phyloP scores from a whole-genome alignment of 1,140 invertebrate species.

The Drosophila carrolli region DNA sequence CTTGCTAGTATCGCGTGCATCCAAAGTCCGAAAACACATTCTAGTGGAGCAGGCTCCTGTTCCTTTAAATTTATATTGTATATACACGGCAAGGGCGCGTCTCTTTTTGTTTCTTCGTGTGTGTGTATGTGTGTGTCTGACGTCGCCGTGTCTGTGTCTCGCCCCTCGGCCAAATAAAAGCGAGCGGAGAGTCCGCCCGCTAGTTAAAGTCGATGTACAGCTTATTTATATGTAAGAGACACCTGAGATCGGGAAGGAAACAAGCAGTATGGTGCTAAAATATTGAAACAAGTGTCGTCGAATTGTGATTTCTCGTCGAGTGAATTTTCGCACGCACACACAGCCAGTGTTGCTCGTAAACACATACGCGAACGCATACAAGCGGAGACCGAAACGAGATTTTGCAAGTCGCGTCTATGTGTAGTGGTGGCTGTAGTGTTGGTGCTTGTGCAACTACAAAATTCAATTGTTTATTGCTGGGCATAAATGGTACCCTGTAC shows the following conservation, averaged over 20 bases:
- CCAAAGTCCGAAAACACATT: background rate
- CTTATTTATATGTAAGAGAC: conserved; percentile 37
- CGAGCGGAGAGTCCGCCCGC: background rate
- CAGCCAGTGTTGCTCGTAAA: conserved; percentile 21
- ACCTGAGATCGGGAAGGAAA: conserved; percentile 34
- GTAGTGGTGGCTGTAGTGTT: conserved; percentile 34
- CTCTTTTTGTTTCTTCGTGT: conserved; percentile 44
- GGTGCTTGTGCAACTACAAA: conserved; percentile 48
- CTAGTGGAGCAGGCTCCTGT: background rate
- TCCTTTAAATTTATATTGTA: conserved; percentile 5
- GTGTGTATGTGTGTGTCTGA: conserved; percentile 39
- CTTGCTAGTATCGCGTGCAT: background rate
- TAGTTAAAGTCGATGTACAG: conserved; percentile 9
- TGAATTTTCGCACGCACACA: conserved; percentile 46
- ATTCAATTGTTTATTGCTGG: conserved; percentile 54
- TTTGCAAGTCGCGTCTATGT: conserved; percentile 54
- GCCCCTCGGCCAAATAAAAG: conserved; percentile 19
- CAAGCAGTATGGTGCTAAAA: conserved; percentile 20
- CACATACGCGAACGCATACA: conserved; percentile 8
- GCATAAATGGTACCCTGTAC: conserved; percentile 19
- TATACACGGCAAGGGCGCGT: conserved; percentile 50
- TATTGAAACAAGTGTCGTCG: conserved; percentile 67
- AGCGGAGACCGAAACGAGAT: conserved; percentile 56
- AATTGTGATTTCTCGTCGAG: conserved; percentile 54
- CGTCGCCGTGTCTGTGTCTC: conserved; percentile 34